Evolutionary conservation across 2,113 vertebrate genomes (phyloP).

Genomic region (Azemiops feae): DNA sequence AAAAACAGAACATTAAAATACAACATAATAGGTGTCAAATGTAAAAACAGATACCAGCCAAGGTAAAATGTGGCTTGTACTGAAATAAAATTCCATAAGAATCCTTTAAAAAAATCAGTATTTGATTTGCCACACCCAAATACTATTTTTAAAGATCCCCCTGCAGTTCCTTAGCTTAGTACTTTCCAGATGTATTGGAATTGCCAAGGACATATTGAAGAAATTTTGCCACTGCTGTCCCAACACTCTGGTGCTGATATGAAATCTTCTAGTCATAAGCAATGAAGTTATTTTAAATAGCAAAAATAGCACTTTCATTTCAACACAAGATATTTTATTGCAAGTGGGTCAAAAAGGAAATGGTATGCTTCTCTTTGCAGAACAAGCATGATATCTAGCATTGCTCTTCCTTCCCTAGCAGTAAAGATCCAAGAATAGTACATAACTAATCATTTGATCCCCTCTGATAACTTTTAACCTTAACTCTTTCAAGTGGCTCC

Average conservation of each 20-base stretch:
- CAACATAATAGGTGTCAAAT: neutral
- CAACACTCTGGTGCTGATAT: neutral
- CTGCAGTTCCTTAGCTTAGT: neutral
- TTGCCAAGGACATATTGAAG: neutral
- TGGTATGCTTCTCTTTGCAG: neutral
- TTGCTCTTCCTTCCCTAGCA: neutral
- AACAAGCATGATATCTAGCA: neutral
- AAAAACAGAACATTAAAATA: neutral
- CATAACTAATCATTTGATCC: neutral
- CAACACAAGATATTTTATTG: neutral
- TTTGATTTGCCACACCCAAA: neutral
- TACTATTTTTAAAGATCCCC: neutral
- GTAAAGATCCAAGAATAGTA: neutral
- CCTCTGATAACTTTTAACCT: neutral
- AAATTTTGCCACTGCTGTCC: neutral
- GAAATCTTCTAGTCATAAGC: neutral
- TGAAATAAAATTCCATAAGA: neutral
- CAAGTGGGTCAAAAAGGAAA: neutral
- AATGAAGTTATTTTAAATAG: neutral
- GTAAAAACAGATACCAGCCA: neutral
- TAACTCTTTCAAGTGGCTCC: neutral
- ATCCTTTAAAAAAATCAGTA: neutral
- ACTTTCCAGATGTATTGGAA: neutral
- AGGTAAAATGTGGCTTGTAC: neutral
- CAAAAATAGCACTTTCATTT: neutral